These are phyloP conservation scores for Stenurella melanura DNA, from an alignment of 2,888 invertebrate genomes.

Conservation along the genomic window DNA sequence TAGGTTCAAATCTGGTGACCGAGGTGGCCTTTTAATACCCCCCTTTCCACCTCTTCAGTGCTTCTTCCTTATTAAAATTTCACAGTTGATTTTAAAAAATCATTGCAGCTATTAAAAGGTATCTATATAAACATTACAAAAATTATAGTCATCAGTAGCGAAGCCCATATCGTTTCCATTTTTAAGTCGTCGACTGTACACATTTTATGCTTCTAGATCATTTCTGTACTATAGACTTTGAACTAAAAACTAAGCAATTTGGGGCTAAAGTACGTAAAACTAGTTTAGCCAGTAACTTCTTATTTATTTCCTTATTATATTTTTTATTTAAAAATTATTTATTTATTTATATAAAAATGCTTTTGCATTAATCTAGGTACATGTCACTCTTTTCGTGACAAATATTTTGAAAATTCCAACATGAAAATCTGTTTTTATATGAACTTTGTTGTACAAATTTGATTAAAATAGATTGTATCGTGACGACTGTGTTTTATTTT, in stretches of 20 bases:
- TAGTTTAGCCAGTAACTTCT: conserved; percentile 48
- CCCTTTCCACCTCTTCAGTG: too few species aligned
- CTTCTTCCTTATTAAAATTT: too few species aligned
- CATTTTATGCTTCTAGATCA: conserved; percentile 36
- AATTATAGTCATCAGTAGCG: too few species aligned
- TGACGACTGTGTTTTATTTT: conserved; percentile 51
- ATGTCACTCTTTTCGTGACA: conserved; percentile 73
- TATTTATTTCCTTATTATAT: conserved; percentile 72
- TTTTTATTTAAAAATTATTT: conserved; percentile 75
- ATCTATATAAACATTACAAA: too few species aligned
- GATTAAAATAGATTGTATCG: conserved; percentile 52
- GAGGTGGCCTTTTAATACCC: too few species aligned
- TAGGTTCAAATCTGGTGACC: too few species aligned
- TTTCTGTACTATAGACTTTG: conserved; percentile 49
- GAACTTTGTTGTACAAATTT: conserved; percentile 56
- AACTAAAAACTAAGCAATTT: conserved; percentile 51
- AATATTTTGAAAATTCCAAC: conserved; percentile 36
- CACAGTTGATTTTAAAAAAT: too few species aligned
- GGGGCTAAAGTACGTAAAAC: conserved; percentile 43
- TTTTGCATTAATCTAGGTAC: conserved; percentile 72
- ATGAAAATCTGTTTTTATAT: conserved; percentile 50
- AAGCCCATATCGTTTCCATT: background rate
- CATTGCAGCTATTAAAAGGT: too few species aligned
- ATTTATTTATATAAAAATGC: conserved; percentile 70
- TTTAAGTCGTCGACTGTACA: background rate